Base-by-base conservation (phyloP, 2,113 vertebrate species). In the Tetraodon nigroviridis region DNA sequence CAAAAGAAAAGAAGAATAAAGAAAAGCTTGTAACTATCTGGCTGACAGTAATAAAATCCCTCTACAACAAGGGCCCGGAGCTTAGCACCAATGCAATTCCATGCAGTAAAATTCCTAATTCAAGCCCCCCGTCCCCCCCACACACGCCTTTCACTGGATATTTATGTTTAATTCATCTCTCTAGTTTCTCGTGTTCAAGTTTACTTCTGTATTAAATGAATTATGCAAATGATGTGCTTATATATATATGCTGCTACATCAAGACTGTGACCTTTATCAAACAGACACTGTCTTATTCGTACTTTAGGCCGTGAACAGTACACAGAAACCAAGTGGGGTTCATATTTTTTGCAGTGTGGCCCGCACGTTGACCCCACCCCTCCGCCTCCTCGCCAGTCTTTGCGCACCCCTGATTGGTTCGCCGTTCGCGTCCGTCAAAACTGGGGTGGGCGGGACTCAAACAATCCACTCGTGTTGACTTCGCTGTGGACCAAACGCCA, bases 361-460 rank as follows among this genome's bases (percentile, higher is more conserved):
- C 52, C 37, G 37, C n/a, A 1, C 49, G 17, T 17, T 19, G 16
- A 24, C 2, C 1, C 56, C 18, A 50, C n/a, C 45, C 16, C 19
- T 29, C 44, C 41, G 3, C 0, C 10, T 8, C 40, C 19, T 45
- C 42, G 3, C 55, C 24, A 37, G 22, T 22, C 59, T 37, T 16
- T 24, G 20, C 44, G 29, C 16, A 18, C 18, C 29, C 47, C 32
- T 61, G 64, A 89, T 86, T 87, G 86, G 87, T 15, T 76, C 37
- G 15, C 29, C 5, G n/a, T 16, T 45, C 55, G 1, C 10, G 82
- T 80, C 86, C 37, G 58, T 86, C 80, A 81, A 51, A 44, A 2
- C 13, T 1, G 32, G 52, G 20, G 55, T 76, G 75, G 87, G 87
- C 82, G 84, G 87, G 84, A 79, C 76, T 86, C 73, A 78, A 82